Conservation (phyloP, 1,140 invertebrate genomes). For the Dysdera silvatica region DNA sequence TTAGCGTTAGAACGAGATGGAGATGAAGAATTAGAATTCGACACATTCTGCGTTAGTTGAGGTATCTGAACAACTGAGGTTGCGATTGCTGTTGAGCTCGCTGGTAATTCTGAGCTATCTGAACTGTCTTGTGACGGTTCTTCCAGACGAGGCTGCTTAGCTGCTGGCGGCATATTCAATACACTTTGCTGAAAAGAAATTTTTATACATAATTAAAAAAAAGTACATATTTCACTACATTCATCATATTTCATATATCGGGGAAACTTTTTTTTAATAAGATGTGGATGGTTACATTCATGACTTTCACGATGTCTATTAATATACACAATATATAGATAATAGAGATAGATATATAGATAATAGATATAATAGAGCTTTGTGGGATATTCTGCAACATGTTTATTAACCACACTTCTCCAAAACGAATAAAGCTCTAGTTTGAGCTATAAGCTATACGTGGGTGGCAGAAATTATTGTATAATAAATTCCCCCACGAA, state of each 20-base stretch:
- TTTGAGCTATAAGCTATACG: too few species aligned
- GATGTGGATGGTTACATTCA: too few species aligned
- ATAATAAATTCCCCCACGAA: too few species aligned
- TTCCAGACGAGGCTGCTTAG: constrained; percentile 6
- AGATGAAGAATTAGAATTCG: constrained; percentile 21
- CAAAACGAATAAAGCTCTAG: too few species aligned
- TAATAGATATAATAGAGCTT: too few species aligned
- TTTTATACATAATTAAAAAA: constrained; percentile 5
- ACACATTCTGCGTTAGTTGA: constrained; percentile 12
- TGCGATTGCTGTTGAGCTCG: background rate
- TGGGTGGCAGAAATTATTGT: too few species aligned
- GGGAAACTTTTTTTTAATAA: background rate
- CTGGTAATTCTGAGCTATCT: constrained; percentile 17
- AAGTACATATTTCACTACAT: background rate
- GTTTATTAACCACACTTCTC: too few species aligned
- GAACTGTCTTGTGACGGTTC: constrained; percentile 23
- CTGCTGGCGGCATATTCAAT: background rate
- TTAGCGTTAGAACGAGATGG: constrained; percentile 8
- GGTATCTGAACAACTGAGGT: constrained; percentile 22
- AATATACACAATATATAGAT: too few species aligned
- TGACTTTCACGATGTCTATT: too few species aligned
- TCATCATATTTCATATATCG: background rate
- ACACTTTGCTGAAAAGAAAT: constrained; percentile 25
- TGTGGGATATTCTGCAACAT: too few species aligned
- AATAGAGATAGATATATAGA: too few species aligned